Percentiles rank a stretch among this genome's conserved stretches.
phyloP scores from a whole-genome alignment of 1,140 invertebrate genomes.

The Lethocerus indicus region DNA sequence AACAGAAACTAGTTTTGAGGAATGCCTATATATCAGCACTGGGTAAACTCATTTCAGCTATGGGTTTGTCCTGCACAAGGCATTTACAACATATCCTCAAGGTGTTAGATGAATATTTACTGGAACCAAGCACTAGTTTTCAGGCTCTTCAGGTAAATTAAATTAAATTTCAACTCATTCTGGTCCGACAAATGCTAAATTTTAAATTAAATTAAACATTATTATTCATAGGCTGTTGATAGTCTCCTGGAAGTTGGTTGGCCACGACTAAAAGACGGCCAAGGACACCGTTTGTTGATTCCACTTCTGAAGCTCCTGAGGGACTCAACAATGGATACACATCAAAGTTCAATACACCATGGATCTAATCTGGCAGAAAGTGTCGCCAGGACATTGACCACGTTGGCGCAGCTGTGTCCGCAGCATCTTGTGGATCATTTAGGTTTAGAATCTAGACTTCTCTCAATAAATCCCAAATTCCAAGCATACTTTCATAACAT shows the following conservation, averaged over 20 bases:
- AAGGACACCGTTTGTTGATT: too few relatives aligned
- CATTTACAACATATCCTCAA: neutral
- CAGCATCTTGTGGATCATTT: too few relatives aligned
- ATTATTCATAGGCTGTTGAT: neutral
- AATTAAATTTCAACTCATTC: neutral
- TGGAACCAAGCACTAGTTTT: neutral
- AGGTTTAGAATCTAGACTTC: too few relatives aligned
- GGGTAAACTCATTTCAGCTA: neutral
- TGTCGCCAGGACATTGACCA: too few relatives aligned
- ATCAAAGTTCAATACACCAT: too few relatives aligned
- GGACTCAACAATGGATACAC: too few relatives aligned
- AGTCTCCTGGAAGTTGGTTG: neutral
- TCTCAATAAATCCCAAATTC: too few relatives aligned
- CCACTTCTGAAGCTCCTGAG: too few relatives aligned
- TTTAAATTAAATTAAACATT: neutral
- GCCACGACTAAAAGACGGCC: conserved; percentile 1
- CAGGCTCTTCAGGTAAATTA: neutral
- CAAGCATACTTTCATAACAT: too few relatives aligned
- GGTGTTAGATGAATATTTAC: conserved; percentile 4
- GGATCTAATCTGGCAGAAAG: too few relatives aligned
- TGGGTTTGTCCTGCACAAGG: neutral
- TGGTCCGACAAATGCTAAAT: too few relatives aligned
- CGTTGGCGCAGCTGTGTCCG: too few relatives aligned
- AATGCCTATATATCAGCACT: neutral
- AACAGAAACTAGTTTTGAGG: conserved; percentile 1